Conservation (phyloP, 1,140 invertebrate species). For the Hydropsyche tenuis region DNA sequence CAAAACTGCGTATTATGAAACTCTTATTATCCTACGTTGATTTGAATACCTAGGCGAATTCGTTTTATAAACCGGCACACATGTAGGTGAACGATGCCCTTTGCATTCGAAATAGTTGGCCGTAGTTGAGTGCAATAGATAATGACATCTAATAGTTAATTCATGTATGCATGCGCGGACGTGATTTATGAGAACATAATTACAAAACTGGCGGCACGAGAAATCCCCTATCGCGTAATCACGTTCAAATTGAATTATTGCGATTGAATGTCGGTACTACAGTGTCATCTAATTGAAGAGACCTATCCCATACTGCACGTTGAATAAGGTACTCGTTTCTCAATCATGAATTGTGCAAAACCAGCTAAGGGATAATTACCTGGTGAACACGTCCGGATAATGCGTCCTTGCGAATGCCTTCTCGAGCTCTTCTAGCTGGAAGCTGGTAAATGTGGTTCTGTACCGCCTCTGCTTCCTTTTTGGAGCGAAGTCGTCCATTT, state of each 20-base stretch:
- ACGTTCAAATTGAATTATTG: slow-evolving; percentile 41
- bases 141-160: slow-evolving; percentile 38
- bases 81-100: slow-evolving; percentile 28
- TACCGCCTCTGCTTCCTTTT: slow-evolving; percentile 92
- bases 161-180: slow-evolving; percentile 31
- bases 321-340: no score
- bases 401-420: slow-evolving; percentile 97
- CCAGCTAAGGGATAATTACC: slow-evolving; percentile 66
- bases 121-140: slow-evolving; percentile 27
- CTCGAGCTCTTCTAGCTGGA: slow-evolving; percentile 95
- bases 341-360: no score
- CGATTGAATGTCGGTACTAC: slow-evolving; percentile 6
- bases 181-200: slow-evolving; percentile 42
- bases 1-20: no score
- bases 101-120: slow-evolving; percentile 10
- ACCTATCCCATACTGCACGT: no score
- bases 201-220: slow-evolving; percentile 29
- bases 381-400: slow-evolving; percentile 97
- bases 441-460: slow-evolving; percentile 93
- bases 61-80: slow-evolving; percentile 22
- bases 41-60: no score
- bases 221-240: slow-evolving; percentile 33
- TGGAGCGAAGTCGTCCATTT: slow-evolving; percentile 81
- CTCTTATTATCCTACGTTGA: no score
- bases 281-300: no score